These are phyloP conservation scores for Otolemur garnettii DNA, from an alignment of 2,113 vertebrate genomes.

Conservation along the genomic window DNA sequence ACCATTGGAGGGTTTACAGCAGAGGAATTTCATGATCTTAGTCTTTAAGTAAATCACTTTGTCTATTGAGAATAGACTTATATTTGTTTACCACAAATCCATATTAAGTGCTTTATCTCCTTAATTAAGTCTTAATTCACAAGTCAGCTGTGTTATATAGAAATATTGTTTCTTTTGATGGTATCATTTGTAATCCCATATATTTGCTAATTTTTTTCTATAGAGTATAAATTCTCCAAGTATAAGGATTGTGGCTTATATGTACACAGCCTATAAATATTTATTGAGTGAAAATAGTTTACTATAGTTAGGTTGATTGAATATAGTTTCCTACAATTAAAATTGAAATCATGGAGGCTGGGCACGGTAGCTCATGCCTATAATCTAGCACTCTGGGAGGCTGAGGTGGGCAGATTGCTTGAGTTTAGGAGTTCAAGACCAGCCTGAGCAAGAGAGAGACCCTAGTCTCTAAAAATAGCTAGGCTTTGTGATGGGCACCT, in stretches of 20 bases:
- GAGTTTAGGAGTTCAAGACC: too few relatives aligned
- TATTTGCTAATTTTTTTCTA: constrained; percentile 23
- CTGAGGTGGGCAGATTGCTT: too few relatives aligned
- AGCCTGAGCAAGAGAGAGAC: too few relatives aligned
- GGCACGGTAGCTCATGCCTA: too few relatives aligned
- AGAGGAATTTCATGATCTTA: not conserved
- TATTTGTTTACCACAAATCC: not conserved
- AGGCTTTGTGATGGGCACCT: too few relatives aligned
- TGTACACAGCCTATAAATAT: not conserved
- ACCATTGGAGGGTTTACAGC: not conserved
- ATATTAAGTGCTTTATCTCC: not conserved
- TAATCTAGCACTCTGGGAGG: too few relatives aligned
- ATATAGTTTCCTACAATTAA: not conserved
- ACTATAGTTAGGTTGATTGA: not conserved
- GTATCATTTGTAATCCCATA: not conserved
- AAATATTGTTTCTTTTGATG: not conserved
- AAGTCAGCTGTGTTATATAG: constrained; percentile 16
- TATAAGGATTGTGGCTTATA: not conserved
- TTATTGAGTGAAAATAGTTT: constrained; percentile 14
- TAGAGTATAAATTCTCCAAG: not conserved
- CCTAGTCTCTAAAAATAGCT: too few relatives aligned
- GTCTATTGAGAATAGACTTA: not conserved
- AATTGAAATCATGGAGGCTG: not conserved
- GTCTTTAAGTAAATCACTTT: not conserved
- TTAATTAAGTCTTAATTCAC: constrained; percentile 50